Conservation (phyloP, 2,113 vertebrate species). For the Galeopterus variegatus region DNA sequence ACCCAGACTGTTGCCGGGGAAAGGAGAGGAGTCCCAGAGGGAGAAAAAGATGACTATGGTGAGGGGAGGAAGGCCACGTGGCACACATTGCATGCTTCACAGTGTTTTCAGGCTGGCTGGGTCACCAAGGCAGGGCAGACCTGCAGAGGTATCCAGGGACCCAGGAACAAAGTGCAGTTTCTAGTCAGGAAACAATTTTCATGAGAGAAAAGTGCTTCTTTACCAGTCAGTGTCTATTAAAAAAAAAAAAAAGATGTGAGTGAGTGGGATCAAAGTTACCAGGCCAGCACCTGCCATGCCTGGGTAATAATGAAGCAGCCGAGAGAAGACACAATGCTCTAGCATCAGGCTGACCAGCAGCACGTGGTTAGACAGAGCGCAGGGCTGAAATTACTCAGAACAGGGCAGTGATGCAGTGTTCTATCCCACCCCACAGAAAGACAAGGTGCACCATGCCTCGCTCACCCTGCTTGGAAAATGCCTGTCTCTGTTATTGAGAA, state of each 20-base stretch:
- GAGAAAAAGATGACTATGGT: background rate
- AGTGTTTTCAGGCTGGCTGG: background rate
- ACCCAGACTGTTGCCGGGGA: background rate
- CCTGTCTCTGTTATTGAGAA: background rate
- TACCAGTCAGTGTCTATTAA: background rate
- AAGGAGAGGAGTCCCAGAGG: background rate
- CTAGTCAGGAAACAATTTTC: background rate
- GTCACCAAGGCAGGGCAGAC: background rate
- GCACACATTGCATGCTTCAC: background rate
- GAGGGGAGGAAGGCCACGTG: background rate
- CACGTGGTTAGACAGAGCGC: background rate
- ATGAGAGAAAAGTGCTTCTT: background rate
- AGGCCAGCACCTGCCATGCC: background rate
- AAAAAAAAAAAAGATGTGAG: background rate
- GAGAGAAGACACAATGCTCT: accelerated
- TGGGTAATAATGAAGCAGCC: background rate
- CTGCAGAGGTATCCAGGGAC: no score
- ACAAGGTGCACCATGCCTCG: no score
- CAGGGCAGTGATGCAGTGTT: background rate
- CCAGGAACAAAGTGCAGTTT: background rate
- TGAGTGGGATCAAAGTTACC: background rate
- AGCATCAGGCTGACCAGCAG: background rate
- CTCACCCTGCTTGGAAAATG: background rate
- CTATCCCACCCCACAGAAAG: background rate
- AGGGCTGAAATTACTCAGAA: background rate